These are phyloP conservation scores for Rhincodon typus DNA, from an alignment of 2,797 vertebrate species.

Conservation along the genomic window DNA sequence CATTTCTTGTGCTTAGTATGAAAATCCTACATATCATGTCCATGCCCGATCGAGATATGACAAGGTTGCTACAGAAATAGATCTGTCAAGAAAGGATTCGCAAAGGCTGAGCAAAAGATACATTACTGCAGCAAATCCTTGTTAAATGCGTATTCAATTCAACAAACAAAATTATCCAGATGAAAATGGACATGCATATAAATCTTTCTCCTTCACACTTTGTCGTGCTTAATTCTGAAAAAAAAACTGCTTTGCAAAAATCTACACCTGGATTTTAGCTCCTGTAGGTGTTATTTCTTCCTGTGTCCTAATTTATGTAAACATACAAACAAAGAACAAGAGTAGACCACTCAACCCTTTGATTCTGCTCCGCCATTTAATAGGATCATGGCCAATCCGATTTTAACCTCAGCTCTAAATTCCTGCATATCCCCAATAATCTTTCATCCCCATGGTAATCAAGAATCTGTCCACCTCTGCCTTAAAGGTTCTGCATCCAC, in stretches of 20 bases:
- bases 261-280: not conserved
- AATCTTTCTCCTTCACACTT: not conserved
- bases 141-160: not conserved
- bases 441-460: no score
- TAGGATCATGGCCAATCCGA: no score
- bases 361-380: no score
- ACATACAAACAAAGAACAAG: no score
- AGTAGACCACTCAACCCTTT: no score
- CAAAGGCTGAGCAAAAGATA: slow-evolving; percentile 27
- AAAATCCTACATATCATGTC: slow-evolving; percentile 47
- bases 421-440: no score
- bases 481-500: no score
- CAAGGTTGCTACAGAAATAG: slow-evolving; percentile 44
- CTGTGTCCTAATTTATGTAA: no score
- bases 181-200: not conserved
- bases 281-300: not conserved
- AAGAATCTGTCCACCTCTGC: no score
- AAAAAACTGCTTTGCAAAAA: no score
- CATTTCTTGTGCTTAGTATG: slow-evolving; percentile 55
- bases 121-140: slow-evolving; percentile 14
- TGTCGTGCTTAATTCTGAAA: not conserved
- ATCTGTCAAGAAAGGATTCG: slow-evolving; percentile 41
- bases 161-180: slow-evolving; percentile 14
- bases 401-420: no score
- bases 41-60: slow-evolving; percentile 41